These are phyloP conservation scores for Ostrea edulis DNA, from an alignment of 1,140 invertebrate genomes.

Conservation along the genomic window DNA sequence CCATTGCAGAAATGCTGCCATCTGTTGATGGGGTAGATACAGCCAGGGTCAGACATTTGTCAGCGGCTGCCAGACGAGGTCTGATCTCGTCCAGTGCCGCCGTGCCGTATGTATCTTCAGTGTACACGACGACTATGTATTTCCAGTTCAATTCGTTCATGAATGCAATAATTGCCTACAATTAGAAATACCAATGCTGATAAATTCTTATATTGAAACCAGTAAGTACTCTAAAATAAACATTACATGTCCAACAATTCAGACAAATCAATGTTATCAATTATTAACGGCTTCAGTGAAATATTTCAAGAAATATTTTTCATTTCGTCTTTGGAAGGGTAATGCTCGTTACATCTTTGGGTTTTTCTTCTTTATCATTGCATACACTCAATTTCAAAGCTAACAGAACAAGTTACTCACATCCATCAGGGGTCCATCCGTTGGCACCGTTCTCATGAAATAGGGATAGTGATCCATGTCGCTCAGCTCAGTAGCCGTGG, in stretches of 20 bases:
- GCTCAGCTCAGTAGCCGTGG: conserved; percentile 87
- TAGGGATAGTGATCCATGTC: conserved; percentile 87
- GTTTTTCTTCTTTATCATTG: no score
- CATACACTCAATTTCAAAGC: no score
- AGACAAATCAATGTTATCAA: no score
- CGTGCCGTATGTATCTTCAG: conserved; percentile 73
- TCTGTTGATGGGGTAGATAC: conserved; percentile 62
- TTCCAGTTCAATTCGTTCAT: conserved; percentile 78
- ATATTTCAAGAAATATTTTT: no score
- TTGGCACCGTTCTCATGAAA: conserved; percentile 89
- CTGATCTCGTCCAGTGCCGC: conserved; percentile 72
- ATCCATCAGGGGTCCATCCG: conserved; percentile 83
- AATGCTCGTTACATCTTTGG: no score
- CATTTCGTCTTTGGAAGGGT: no score
- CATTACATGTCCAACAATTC: no score
- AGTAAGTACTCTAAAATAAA: no score
- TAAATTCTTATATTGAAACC: background rate
- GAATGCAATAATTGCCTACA: conserved; percentile 76
- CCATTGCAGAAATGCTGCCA: conserved; percentile 55
- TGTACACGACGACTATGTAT: conserved; percentile 79
- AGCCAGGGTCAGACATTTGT: conserved; percentile 73
- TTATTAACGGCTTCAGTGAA: no score
- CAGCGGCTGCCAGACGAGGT: conserved; percentile 59
- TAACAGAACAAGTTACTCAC: conserved; percentile 54
- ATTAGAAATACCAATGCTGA: conserved; percentile 24